Percentiles rank a stretch among this genome's conserved stretches.
These are phyloP conservation scores for Heterotis niloticus DNA, from an alignment of 2,113 vertebrate species.

Conservation along the genomic window DNA sequence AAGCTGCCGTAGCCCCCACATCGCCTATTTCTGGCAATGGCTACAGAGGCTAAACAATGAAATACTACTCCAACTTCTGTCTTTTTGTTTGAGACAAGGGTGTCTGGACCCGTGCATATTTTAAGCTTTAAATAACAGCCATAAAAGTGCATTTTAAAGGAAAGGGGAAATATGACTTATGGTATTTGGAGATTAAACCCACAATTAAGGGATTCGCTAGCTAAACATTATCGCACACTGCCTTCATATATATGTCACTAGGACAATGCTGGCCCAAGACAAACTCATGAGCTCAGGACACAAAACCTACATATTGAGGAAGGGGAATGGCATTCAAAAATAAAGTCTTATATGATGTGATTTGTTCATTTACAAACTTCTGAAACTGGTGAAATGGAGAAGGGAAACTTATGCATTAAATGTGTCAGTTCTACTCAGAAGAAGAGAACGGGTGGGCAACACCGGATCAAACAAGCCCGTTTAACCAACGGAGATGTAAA, in stretches of 20 bases:
- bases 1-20: background rate
- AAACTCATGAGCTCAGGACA: conserved; percentile 58
- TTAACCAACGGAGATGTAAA: conserved; percentile 39
- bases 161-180: conserved; percentile 46
- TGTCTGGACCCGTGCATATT: conserved; percentile 20
- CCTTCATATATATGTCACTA: conserved; percentile 49
- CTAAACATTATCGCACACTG: conserved; percentile 50
- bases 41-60: conserved; percentile 26
- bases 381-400: conserved; percentile 40
- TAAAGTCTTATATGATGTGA: conserved; percentile 41
- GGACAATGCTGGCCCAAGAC: conserved; percentile 40
- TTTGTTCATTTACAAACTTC: conserved; percentile 46
- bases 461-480: conserved; percentile 56
- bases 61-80: conserved; percentile 24
- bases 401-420: conserved; percentile 33
- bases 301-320: conserved; percentile 33
- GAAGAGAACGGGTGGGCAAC: conserved; percentile 44
- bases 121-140: conserved; percentile 27
- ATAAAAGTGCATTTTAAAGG: conserved; percentile 26
- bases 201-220: conserved; percentile 54
- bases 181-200: conserved; percentile 45
- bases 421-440: conserved; percentile 47
- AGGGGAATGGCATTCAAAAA: conserved; percentile 37
- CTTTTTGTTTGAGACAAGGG: conserved; percentile 24
- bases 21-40: conserved; percentile 14